Evolutionary conservation across 2,797 vertebrate genomes (phyloP).

Genomic region (Hypotaenidia philippensis): DNA sequence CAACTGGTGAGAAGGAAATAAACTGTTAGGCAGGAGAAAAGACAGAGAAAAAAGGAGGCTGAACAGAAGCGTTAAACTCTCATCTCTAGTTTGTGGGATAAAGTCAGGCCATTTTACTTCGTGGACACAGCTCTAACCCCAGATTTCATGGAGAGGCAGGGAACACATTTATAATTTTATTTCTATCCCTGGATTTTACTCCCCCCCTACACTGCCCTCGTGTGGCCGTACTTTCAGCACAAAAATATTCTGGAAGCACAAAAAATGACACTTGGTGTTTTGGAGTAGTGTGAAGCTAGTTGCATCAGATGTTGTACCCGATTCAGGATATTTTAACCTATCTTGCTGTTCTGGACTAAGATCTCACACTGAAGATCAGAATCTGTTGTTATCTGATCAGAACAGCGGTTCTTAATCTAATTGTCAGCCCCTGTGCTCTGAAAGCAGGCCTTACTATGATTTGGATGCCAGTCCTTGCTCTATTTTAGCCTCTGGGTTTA

Average conservation of each 20-base stretch:
- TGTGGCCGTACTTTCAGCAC: not conserved
- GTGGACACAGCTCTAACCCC: not conserved
- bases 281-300: not conserved
- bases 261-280: not conserved
- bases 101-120: not conserved
- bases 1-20: not conserved
- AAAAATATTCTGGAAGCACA: not conserved
- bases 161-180: not conserved
- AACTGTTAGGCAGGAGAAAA: not conserved
- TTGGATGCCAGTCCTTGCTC: not conserved
- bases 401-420: not conserved
- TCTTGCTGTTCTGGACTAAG: not conserved
- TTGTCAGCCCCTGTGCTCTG: not conserved
- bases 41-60: not conserved
- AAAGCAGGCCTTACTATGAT: not conserved
- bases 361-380: not conserved
- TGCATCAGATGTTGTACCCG: not conserved
- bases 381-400: not conserved
- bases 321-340: not conserved
- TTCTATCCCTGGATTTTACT: not conserved
- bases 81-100: not conserved
- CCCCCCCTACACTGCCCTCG: conserved; percentile 9
- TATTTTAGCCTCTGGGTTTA: not conserved
- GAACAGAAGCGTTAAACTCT: not conserved
- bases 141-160: not conserved